Evolutionary conservation across 2,888 invertebrate species (phyloP).

Genomic region (Volucella zonaria): DNA sequence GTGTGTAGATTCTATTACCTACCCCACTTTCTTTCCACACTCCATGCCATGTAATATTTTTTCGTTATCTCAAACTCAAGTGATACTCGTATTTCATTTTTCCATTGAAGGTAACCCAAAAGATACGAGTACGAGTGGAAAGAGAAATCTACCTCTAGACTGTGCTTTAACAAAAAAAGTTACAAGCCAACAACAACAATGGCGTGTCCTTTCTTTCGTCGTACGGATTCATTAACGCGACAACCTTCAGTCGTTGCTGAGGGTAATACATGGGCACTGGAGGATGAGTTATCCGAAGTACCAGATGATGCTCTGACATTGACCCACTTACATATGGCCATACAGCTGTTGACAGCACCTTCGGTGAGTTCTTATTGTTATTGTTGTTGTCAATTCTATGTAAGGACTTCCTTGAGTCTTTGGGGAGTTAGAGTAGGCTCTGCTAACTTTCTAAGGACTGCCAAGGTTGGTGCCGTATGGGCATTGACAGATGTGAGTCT

Average conservation of each 20-base stretch:
- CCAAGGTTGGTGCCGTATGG: conserved; percentile 3
- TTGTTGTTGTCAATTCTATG: background rate
- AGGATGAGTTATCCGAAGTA: conserved; percentile 80
- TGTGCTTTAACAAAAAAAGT: background rate
- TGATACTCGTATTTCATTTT: conserved; percentile 4
- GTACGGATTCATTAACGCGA: conserved; percentile 80
- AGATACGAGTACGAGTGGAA: conserved; percentile 21
- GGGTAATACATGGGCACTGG: conserved; percentile 79
- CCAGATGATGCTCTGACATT: conserved; percentile 83
- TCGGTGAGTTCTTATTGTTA: conserved; percentile 85
- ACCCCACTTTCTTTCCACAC: background rate
- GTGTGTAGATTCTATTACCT: background rate
- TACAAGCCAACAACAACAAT: conserved; percentile 75
- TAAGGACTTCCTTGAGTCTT: conserved; percentile 5
- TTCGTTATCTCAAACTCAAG: conserved; percentile 39
- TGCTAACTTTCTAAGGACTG: background rate
- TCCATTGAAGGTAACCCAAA: conserved; percentile 33
- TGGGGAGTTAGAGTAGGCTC: background rate
- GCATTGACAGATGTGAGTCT: conserved; percentile 15
- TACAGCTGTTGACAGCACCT: conserved; percentile 91
- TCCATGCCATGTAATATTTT: conserved; percentile 10
- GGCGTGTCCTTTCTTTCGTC: conserved; percentile 82
- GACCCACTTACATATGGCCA: conserved; percentile 91
- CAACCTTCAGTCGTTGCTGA: conserved; percentile 81
- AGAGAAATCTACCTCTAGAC: conserved; percentile 25